A percentile compares a stretch with the other conserved stretches of the same genome.
Evolutionary conservation across 1,140 invertebrate genomes (phyloP).

Genomic region (Asobara japonica): DNA sequence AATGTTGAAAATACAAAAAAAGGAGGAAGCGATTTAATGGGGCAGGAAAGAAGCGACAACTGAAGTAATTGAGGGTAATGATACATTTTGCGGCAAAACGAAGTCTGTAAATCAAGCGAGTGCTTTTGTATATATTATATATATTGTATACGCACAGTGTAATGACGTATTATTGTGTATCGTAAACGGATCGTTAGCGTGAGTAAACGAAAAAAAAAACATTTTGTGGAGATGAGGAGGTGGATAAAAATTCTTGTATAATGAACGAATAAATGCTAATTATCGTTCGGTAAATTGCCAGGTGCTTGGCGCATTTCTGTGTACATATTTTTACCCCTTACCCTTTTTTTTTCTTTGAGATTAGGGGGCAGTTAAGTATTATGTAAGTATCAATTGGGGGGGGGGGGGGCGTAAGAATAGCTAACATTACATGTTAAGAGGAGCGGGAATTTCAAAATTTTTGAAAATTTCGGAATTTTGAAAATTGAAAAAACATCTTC

Average conservation of each 20-base stretch:
- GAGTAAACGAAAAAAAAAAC: constrained; percentile 45
- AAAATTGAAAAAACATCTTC: no score
- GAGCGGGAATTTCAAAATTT: no score
- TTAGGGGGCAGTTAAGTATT: no score
- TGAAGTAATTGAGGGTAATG: constrained; percentile 6
- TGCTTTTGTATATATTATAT: constrained; percentile 57
- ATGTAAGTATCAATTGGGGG: no score
- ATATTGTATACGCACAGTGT: constrained; percentile 61
- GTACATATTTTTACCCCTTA: neutral
- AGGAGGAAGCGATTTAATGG: constrained; percentile 22
- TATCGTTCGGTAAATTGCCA: constrained; percentile 49
- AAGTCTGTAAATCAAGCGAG: constrained; percentile 49
- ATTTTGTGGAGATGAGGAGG: constrained; percentile 5
- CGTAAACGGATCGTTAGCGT: constrained; percentile 51
- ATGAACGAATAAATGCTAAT: constrained; percentile 58
- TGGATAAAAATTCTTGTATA: constrained; percentile 48
- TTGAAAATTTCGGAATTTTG: no score
- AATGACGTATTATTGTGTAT: constrained; percentile 51
- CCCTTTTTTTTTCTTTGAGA: no score
- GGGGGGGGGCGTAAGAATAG: neutral
- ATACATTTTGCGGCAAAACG: constrained; percentile 23
- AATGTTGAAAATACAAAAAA: constrained; percentile 14
- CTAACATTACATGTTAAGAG: no score
- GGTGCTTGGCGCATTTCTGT: neutral
- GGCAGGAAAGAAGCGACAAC: constrained; percentile 35